A percentile compares a stretch with the other conserved stretches of the same genome.
These are phyloP conservation scores for Macaca nemestrina DNA, from an alignment of 2,113 vertebrate species.

Conservation along the genomic window DNA sequence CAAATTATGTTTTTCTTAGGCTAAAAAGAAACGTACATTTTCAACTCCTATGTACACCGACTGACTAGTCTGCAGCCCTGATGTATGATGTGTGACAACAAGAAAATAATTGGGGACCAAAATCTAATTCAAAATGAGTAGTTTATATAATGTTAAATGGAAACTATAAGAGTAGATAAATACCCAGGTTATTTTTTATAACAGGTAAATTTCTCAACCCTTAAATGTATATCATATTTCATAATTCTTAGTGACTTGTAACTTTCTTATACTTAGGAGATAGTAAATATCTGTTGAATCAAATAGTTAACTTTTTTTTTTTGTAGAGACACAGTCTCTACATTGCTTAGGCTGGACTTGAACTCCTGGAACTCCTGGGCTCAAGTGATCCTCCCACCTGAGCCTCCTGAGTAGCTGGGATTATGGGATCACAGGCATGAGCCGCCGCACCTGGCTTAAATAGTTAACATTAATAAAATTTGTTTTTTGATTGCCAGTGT, in stretches of 20 bases:
- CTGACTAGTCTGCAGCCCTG: not conserved
- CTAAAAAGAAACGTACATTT: conserved; percentile 52
- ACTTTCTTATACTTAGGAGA: not conserved
- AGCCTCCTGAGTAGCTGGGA: not conserved
- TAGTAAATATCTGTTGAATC: not conserved
- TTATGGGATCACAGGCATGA: not conserved
- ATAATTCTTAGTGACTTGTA: not conserved
- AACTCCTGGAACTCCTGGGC: not conserved
- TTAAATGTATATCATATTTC: not conserved
- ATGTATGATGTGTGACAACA: not conserved
- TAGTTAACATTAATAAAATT: not conserved
- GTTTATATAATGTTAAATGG: not conserved
- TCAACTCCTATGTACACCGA: not conserved
- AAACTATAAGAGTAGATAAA: not conserved
- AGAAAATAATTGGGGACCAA: not conserved
- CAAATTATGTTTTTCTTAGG: conserved; percentile 44
- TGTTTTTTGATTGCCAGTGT: not conserved
- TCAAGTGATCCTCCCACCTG: not conserved
- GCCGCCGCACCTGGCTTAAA: not conserved
- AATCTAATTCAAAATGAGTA: not conserved
- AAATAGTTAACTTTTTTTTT: not conserved
- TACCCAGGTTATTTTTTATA: not conserved
- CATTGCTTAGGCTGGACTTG: not conserved
- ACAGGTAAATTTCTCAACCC: not conserved
- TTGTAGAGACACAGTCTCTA: no score